These are phyloP conservation scores for Drosophila prolongata DNA, from an alignment of 2,888 invertebrate genomes.

Conservation along the genomic window DNA sequence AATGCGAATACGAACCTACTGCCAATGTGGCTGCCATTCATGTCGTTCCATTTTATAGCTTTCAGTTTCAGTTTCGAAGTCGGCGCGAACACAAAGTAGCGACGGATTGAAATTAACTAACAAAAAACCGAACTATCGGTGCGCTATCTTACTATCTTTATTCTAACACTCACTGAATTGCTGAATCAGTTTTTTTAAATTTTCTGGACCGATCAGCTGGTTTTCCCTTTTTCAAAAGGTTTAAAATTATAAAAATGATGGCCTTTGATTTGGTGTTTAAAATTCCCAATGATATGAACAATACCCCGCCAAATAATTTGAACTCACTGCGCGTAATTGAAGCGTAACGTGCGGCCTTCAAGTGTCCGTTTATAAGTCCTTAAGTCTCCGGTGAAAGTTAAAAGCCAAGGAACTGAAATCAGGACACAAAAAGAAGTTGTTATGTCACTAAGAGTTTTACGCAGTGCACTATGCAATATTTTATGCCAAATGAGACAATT, in stretches of 20 bases:
- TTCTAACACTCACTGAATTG: constrained; percentile 25
- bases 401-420: constrained; percentile 6
- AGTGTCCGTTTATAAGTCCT: constrained; percentile 5
- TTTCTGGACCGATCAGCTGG: constrained; percentile 22
- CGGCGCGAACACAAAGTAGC: constrained; percentile 65
- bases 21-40: constrained; percentile 58
- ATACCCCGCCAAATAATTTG: constrained; percentile 40
- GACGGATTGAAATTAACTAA: constrained; percentile 42
- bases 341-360: constrained; percentile 25
- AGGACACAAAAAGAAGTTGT: constrained; percentile 28
- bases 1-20: constrained; percentile 55
- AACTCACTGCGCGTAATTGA: constrained; percentile 35
- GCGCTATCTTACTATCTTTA: constrained; percentile 52
- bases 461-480: background rate
- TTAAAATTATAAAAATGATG: background rate
- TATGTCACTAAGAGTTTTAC: constrained; percentile 50
- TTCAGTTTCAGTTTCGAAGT: constrained; percentile 68
- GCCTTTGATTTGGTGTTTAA: constrained; percentile 1
- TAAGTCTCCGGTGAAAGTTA: constrained; percentile 6
- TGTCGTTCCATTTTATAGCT: constrained; percentile 17
- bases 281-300: constrained; percentile 4
- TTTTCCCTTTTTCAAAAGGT: constrained; percentile 2
- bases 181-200: constrained; percentile 18
- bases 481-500: constrained; percentile 1
- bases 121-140: constrained; percentile 41